Percentiles rank a stretch among this genome's conserved stretches.
phyloP scores from a whole-genome alignment of 2,113 vertebrate species.

The Pavo muticus region DNA sequence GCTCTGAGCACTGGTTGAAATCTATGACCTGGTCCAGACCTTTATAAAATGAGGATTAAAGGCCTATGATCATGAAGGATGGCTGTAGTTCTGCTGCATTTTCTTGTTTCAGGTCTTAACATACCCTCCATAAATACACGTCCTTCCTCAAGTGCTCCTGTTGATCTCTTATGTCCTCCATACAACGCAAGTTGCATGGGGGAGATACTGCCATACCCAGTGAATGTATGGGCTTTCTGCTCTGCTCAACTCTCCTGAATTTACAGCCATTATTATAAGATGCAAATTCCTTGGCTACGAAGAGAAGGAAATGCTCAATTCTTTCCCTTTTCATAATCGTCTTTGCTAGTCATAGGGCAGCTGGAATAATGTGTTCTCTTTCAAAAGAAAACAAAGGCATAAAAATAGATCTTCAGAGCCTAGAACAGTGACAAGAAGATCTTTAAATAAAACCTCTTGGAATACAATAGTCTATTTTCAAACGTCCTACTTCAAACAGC shows the following conservation, averaged over 20 bases:
- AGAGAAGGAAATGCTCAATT: slow-evolving; percentile 20
- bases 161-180: neutral
- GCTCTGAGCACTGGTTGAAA: neutral
- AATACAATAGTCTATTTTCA: slow-evolving; percentile 34
- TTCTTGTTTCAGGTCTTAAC: neutral
- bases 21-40: rapidly evolving
- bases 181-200: neutral
- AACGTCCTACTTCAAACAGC: slow-evolving; percentile 13
- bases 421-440: slow-evolving; percentile 23
- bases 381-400: slow-evolving; percentile 60
- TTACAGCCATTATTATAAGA: neutral
- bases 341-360: slow-evolving; percentile 48
- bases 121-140: neutral
- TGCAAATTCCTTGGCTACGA: slow-evolving; percentile 36
- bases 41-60: neutral
- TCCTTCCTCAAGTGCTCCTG: neutral
- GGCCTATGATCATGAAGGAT: neutral
- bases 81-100: neutral
- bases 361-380: slow-evolving; percentile 58
- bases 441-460: slow-evolving; percentile 55
- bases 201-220: neutral
- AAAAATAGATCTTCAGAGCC: slow-evolving; percentile 61
- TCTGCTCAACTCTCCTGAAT: neutral
- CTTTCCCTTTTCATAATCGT: slow-evolving; percentile 19
- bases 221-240: slow-evolving; percentile 16